Conservation (phyloP, 2,888 invertebrate species). For the Torymus aiolomorphi region DNA sequence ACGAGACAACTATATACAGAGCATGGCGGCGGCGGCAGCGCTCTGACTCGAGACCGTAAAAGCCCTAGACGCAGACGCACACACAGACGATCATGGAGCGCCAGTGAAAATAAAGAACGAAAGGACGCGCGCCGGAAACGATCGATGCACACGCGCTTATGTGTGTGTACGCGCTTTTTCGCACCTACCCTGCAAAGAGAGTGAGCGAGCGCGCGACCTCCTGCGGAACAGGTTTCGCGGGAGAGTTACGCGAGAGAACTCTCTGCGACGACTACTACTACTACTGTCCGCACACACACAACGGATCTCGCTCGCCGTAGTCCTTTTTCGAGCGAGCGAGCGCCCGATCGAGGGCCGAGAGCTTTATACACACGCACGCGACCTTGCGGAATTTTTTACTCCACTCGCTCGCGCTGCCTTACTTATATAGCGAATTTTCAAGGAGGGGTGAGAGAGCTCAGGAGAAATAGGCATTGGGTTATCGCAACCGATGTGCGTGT, state of each 20-base stretch:
- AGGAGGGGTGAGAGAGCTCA: no score
- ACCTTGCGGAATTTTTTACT: constrained; percentile 32
- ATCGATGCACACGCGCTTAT: constrained; percentile 9
- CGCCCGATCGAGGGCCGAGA: background rate
- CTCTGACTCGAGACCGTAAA: no score
- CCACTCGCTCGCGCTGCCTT: background rate
- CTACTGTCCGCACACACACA: background rate
- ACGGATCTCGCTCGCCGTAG: background rate
- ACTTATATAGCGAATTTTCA: no score
- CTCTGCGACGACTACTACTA: no score
- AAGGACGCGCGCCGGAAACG: constrained; percentile 10
- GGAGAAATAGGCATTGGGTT: constrained; percentile 10
- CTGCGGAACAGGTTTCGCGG: constrained; percentile 39
- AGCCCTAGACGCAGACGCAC: no score
- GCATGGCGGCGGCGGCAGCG: background rate
- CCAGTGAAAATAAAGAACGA: background rate
- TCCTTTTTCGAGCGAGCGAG: no score
- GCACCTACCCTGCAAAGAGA: constrained; percentile 11
- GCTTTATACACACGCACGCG: constrained; percentile 16
- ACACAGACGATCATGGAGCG: background rate
- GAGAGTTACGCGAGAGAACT: no score
- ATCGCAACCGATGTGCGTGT: constrained; percentile 4
- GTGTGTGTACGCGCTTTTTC: constrained; percentile 14
- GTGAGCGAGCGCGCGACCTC: background rate
- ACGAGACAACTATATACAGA: background rate